Evolutionary conservation across 2,888 invertebrate genomes (phyloP), one percentile per base, ranked within the genome.

Genomic region (Dascillus cervinus): DNA sequence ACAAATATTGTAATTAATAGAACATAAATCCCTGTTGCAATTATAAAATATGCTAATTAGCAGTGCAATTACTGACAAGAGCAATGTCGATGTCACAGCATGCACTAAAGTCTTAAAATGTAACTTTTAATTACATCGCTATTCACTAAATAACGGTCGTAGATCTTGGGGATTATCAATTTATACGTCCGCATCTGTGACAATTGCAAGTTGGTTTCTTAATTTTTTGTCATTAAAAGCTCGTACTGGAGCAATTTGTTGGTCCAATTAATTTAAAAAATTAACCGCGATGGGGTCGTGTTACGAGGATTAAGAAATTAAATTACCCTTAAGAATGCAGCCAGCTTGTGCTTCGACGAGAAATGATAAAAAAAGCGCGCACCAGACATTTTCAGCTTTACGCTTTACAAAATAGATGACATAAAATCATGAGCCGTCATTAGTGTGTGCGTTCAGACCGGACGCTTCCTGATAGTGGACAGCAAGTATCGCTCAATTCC

Each of bases 161-260:
- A 59, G 53, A 61, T 62, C 60, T 60, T 58, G 51, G 52, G 55
- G 60, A 62, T 62, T 61, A 62, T 58, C 58, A 60, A 58, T 61
- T 59, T 60, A 56, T 58, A 50, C 57, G 51, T 57, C 51, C 58
- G 53, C 61, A 63, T 63, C 62, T 63, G 62, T 52, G 62, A 63
- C 61, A 63, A 60, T 60, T 60, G 44, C 39, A 28, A 32, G 32
- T n/a, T n/a, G 8, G 17, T 8, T 17, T 17, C 8, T 8, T 17
- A 6, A 17, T 6, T 61, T 62, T 61, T 62, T 61, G 62, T 60
- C 62, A 63, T 63, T 60, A 63, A 62, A 62, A 55, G 52, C 60
- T 59, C 61, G 54, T 62, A 54, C 46, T 38, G 38, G 34, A 46
- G 49, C 52, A 56, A 62, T 62, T 61, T 60, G 58, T 61, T 55